A percentile compares a stretch with the other conserved stretches of the same genome.
phyloP scores from a whole-genome alignment of 2,113 vertebrate species.

The Salvator merianae region DNA sequence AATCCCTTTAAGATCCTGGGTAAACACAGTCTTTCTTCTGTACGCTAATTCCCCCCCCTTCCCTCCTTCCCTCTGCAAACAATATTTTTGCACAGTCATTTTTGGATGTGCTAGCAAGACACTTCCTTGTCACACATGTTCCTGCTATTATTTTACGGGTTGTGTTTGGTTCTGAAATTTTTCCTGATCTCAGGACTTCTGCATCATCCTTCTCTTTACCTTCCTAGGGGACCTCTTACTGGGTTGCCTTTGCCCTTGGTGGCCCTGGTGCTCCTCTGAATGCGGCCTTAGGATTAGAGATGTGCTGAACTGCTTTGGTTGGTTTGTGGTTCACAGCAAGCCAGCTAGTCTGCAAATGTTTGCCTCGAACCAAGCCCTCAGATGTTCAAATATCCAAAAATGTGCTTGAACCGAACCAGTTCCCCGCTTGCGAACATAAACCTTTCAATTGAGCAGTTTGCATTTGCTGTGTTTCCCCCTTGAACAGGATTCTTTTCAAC shows the following conservation, averaged over 20 bases:
- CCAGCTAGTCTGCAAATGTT: too few species aligned
- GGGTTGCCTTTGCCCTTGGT: background rate
- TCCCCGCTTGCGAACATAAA: too few species aligned
- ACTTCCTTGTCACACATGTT: background rate
- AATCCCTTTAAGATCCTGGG: background rate
- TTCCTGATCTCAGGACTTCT: background rate
- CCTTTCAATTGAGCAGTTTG: too few species aligned
- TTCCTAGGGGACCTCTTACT: too few species aligned
- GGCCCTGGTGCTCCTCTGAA: background rate
- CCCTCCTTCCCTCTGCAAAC: background rate
- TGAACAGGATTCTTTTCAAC: too few species aligned
- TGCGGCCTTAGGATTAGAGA: background rate
- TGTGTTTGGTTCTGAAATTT: background rate
- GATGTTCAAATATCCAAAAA: too few species aligned
- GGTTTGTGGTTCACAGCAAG: too few species aligned
- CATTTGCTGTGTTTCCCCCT: too few species aligned
- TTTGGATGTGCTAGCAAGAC: background rate
- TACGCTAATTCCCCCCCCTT: background rate
- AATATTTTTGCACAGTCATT: background rate
- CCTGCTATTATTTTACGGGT: background rate
- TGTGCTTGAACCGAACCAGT: too few species aligned
- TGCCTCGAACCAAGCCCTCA: too few species aligned
- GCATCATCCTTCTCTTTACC: background rate
- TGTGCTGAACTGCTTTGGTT: background rate
- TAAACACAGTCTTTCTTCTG: background rate